phyloP scores from a whole-genome alignment of 2,888 invertebrate species.

The Lucinisca nassula region DNA sequence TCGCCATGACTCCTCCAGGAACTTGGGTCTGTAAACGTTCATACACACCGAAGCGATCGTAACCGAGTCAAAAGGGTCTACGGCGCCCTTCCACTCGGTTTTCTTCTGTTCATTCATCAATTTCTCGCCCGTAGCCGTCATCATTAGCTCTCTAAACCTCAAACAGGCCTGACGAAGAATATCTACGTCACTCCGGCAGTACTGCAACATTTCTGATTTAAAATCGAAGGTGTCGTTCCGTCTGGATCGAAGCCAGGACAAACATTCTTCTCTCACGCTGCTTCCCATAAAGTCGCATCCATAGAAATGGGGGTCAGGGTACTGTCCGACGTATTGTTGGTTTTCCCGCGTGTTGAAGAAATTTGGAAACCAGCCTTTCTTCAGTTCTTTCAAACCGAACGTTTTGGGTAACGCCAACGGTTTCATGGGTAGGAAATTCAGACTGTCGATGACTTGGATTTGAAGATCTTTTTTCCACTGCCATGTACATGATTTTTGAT shows the following conservation, averaged over 20 bases:
- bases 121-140: too few species aligned
- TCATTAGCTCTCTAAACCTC: too few species aligned
- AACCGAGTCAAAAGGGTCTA: constrained; percentile 50
- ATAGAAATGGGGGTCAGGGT: constrained; percentile 55
- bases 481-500: constrained; percentile 58
- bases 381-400: constrained; percentile 55
- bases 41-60: constrained; percentile 55
- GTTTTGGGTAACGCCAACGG: constrained; percentile 43
- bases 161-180: too few species aligned
- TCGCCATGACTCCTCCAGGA: constrained; percentile 26
- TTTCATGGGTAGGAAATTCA: constrained; percentile 67
- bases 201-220: neutral
- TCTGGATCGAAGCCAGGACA: too few species aligned
- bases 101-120: neutral
- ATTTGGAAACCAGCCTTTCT: constrained; percentile 71
- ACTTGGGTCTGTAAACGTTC: constrained; percentile 38
- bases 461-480: constrained; percentile 45
- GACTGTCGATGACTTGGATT: constrained; percentile 61
- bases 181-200: neutral
- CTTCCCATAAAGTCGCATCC: constrained; percentile 47
- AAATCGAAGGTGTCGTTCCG: too few species aligned
- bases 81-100: constrained; percentile 17
- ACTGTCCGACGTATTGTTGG: constrained; percentile 61
- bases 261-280: constrained; percentile 16
- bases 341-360: constrained; percentile 54